Conservation (phyloP, 1,140 invertebrate species). For the Bombyx mori region DNA sequence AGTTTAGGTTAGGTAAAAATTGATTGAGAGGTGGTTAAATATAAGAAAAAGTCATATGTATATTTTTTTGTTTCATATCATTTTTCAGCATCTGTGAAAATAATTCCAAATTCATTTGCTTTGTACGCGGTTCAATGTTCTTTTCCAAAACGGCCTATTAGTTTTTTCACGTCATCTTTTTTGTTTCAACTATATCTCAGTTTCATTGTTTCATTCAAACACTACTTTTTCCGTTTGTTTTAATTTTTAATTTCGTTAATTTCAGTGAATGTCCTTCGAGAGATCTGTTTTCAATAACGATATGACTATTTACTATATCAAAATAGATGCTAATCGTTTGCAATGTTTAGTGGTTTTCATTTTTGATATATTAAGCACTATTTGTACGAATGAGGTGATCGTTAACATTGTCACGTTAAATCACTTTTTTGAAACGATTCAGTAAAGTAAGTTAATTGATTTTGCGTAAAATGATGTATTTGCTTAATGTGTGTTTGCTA, state of each 20-base stretch:
- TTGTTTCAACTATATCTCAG: slow-evolving; percentile 39
- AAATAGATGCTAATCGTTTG: slow-evolving; percentile 24
- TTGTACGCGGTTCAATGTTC: slow-evolving; percentile 45
- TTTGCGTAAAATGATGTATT: slow-evolving; percentile 60
- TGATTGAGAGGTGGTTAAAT: no score
- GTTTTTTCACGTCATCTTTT: slow-evolving; percentile 55
- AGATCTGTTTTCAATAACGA: slow-evolving; percentile 63
- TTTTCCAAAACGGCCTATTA: slow-evolving; percentile 71
- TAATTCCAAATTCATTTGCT: slow-evolving; percentile 53
- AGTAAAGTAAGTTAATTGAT: slow-evolving; percentile 30
- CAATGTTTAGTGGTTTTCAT: slow-evolving; percentile 49
- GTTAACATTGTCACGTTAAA: slow-evolving; percentile 33
- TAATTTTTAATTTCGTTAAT: slow-evolving; percentile 26
- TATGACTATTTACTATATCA: slow-evolving; percentile 35
- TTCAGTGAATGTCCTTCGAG: slow-evolving; percentile 66
- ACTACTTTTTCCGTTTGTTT: slow-evolving; percentile 31
- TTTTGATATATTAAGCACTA: slow-evolving; percentile 46
- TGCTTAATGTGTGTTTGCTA: slow-evolving; percentile 70
- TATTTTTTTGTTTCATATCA: slow-evolving; percentile 30
- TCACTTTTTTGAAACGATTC: slow-evolving; percentile 29
- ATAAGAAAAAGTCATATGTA: no score
- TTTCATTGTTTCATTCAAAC: slow-evolving; percentile 48
- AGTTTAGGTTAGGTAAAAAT: no score
- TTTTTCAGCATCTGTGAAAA: slow-evolving; percentile 44
- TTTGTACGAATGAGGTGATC: slow-evolving; percentile 39